Conservation (phyloP, 2,113 vertebrate species). For the Aptenodytes forsteri region DNA sequence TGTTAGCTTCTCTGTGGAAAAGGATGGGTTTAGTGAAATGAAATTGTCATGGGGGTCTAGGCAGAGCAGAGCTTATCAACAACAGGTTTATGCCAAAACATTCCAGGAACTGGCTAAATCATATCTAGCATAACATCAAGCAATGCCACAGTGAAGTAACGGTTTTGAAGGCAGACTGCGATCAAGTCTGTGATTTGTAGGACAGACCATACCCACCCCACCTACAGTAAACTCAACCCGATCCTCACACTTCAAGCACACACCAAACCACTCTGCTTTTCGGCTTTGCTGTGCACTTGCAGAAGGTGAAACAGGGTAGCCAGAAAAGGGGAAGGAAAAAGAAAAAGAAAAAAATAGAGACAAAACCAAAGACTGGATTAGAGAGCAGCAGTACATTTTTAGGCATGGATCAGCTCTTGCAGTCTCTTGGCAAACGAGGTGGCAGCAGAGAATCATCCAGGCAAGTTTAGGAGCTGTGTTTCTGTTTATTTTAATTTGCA, state of each 20-base stretch:
- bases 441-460: not conserved
- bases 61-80: not conserved
- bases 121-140: accelerated
- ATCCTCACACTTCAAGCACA: not conserved
- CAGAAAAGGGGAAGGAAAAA: not conserved
- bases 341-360: accelerated
- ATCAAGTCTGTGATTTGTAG: not conserved
- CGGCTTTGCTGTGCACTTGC: not conserved
- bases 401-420: not conserved
- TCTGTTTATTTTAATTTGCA: conserved; percentile 5
- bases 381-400: not conserved
- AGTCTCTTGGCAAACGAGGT: not conserved
- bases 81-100: not conserved
- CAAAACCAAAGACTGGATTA: not conserved
- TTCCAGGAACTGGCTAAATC: not conserved
- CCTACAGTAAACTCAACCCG: accelerated
- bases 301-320: not conserved
- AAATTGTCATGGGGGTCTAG: not conserved
- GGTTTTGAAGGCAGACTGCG: not conserved
- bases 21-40: not conserved
- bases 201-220: not conserved
- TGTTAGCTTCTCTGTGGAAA: not conserved
- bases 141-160: not conserved
- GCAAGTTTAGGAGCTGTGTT: not conserved
- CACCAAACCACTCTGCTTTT: not conserved